Evolutionary conservation across 2,888 invertebrate genomes (phyloP), one percentile per base, ranked within the genome.

Genomic region (Lithosia quadra): DNA sequence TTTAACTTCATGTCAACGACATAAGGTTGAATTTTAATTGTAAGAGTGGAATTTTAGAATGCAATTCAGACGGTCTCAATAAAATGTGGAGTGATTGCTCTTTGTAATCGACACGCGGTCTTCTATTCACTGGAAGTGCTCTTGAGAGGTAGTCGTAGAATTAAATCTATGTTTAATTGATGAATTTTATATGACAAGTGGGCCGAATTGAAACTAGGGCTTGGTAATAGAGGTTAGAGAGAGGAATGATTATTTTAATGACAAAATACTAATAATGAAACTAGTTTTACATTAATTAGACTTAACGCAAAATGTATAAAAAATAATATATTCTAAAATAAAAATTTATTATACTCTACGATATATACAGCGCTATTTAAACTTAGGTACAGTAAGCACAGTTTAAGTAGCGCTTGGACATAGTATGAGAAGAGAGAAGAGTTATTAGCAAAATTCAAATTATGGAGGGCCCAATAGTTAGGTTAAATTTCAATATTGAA

Each of bases 101-200:
- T 84, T 71, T 72, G 89, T 88, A 88, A 86, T 88, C 86, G 88
- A 90, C 90, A 88, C 89, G 84, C 75, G 86, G 74, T 78, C 21
- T 65, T 75, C 75, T 72, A 75, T 83, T 81, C 75, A 82, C 63
- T 78, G 70, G 49, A 67, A 81, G 81, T 56, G 72, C 75, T 33
- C 78, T 81, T 66, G 68, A 74, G 24, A 71, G n/a, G 60, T 65
- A 72, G 75, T 73, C 59, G 77, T 80, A 77, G 76, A 80, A 85
- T 85, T 85, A 84, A 83, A 76, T 83, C 78, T 66, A 74, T 77
- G 76, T 74, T 80, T 80, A 80, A 80, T 80, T 80, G 71, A 80
- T 77, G 78, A 73, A 78, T 71, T 79, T 77, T 63, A 49, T 61
- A 65, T 65, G 63, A 65, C 67, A 67, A 70, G 70, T 64, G 70